A percentile compares a stretch with the other conserved stretches of the same genome.
Conservation (phyloP, 2,888 invertebrate genomes). For the Sinohyriopsis cumingii region DNA sequence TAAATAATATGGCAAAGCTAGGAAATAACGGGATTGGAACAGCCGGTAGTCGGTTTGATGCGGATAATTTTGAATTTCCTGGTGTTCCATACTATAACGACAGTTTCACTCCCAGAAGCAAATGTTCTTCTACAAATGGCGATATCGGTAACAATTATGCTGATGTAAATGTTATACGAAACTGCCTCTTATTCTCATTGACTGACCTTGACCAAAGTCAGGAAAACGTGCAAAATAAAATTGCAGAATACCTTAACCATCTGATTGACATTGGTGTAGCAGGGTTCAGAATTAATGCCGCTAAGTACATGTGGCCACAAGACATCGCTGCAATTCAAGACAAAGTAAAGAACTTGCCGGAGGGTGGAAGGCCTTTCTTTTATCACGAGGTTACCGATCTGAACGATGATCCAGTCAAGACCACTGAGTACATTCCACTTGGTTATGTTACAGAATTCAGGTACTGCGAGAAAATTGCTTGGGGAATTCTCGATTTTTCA, state of each 20-base stretch:
- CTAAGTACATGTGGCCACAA: constrained; percentile 68
- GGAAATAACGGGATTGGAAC: constrained; percentile 77
- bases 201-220: constrained; percentile 84
- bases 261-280: constrained; percentile 63
- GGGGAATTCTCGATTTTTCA: constrained; percentile 52
- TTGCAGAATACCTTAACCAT: constrained; percentile 57
- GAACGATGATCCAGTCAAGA: constrained; percentile 63
- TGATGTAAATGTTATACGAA: constrained; percentile 75
- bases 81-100: constrained; percentile 72
- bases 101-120: constrained; percentile 77
- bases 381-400: constrained; percentile 65
- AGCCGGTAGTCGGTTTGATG: constrained; percentile 74
- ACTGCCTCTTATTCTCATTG: constrained; percentile 82
- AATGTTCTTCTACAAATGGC: constrained; percentile 73
- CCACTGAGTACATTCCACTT: constrained; percentile 46
- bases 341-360: constrained; percentile 51
- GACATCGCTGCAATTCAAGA: constrained; percentile 53
- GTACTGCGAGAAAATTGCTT: constrained; percentile 72
- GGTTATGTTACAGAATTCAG: constrained; percentile 84
- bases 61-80: constrained; percentile 64
- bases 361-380: constrained; percentile 61
- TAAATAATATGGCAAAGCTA: constrained; percentile 86
- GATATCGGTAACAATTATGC: constrained; percentile 72
- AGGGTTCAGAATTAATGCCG: constrained; percentile 65
- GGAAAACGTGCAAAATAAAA: constrained; percentile 57